A percentile compares a stretch with the other conserved stretches of the same genome.
Evolutionary conservation across 2,797 vertebrate species (phyloP).

Genomic region (Paratrypauchen microcephalus): DNA sequence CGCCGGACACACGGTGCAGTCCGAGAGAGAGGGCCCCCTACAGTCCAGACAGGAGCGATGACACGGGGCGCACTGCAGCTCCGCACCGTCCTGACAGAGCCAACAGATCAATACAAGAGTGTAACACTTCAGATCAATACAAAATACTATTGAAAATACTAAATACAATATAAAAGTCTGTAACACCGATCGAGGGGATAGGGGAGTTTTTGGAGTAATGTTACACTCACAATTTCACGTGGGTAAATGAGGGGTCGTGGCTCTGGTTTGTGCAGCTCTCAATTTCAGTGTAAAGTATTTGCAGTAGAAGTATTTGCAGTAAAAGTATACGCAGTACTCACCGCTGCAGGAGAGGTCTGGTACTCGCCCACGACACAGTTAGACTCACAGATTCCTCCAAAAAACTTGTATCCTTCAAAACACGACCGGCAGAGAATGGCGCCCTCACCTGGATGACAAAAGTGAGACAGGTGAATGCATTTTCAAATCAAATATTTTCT

Average conservation of each 20-base stretch:
- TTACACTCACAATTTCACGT: no score
- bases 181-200: no score
- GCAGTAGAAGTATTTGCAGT: neutral
- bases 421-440: slow-evolving; percentile 82
- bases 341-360: slow-evolving; percentile 73
- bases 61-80: slow-evolving; percentile 76
- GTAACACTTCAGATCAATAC: no score
- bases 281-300: no score
- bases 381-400: slow-evolving; percentile 77
- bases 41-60: slow-evolving; percentile 84
- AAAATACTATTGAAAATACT: no score
- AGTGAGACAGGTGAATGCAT: no score
- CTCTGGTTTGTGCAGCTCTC: no score
- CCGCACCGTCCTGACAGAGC: slow-evolving; percentile 29
- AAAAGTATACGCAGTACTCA: slow-evolving; percentile 41
- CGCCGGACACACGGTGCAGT: slow-evolving; percentile 84
- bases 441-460: slow-evolving; percentile 69
- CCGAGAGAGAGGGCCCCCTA: slow-evolving; percentile 78
- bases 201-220: no score
- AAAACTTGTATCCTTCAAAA: slow-evolving; percentile 77
- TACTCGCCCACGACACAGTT: slow-evolving; percentile 83
- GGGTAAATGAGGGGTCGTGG: no score
- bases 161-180: no score
- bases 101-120: neutral
- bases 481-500: no score